phyloP scores from a whole-genome alignment of 2,888 invertebrate species.

The Drosophila subsilvestris region DNA sequence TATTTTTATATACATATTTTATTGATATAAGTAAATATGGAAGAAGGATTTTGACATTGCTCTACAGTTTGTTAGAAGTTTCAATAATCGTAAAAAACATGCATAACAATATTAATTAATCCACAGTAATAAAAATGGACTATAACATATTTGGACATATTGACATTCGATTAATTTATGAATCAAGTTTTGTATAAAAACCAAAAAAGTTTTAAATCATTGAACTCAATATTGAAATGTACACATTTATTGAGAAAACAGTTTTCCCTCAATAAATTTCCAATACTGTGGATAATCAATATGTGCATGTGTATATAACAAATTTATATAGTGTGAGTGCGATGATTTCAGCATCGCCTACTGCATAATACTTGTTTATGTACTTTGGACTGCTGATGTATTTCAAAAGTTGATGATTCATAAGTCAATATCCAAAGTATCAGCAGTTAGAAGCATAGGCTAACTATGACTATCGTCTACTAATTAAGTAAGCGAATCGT shows the following conservation, averaged over 20 bases:
- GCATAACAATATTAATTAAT: not conserved
- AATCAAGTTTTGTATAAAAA: not conserved
- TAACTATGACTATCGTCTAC: conserved; percentile 75
- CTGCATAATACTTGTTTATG: not conserved
- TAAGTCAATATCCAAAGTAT: conserved; percentile 85
- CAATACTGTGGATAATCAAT: not conserved
- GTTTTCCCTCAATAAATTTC: not conserved
- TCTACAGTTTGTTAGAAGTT: not conserved
- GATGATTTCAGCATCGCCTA: not conserved
- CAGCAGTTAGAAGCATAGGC: conserved; percentile 85
- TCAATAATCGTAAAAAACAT: not conserved
- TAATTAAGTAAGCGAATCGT: conserved; percentile 85
- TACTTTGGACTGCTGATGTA: not conserved
- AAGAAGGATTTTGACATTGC: not conserved
- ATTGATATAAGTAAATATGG: not conserved
- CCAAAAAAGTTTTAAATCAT: not conserved
- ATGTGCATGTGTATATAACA: not conserved
- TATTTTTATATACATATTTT: not conserved
- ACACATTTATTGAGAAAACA: no score
- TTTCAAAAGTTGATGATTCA: conserved; percentile 46
- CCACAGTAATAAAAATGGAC: not conserved
- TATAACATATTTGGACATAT: no score
- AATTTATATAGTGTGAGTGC: not conserved
- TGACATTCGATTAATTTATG: not conserved
- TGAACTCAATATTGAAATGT: not conserved